A percentile compares a stretch with the other conserved stretches of the same genome.
Evolutionary conservation across 2,888 invertebrate genomes (phyloP).

Genomic region (Lasius fuliginosus): DNA sequence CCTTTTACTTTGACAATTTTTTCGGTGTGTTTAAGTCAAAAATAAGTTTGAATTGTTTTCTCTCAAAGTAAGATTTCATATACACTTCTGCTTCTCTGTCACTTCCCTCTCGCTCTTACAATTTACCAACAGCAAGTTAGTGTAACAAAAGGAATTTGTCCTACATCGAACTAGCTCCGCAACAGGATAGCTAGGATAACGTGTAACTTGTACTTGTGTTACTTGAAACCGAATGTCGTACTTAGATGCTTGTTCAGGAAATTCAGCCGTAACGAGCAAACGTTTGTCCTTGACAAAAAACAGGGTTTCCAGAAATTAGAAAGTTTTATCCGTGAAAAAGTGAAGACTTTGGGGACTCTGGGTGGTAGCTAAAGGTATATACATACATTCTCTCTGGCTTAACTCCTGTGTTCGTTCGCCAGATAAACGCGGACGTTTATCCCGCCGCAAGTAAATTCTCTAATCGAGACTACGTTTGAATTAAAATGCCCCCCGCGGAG

Average conservation of each 20-base stretch:
- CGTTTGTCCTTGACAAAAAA: slow-evolving; percentile 36
- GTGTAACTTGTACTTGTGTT: neutral
- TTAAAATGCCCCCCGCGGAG: slow-evolving; percentile 29
- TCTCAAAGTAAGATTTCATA: neutral
- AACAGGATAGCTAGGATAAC: neutral
- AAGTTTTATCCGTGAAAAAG: slow-evolving; percentile 33
- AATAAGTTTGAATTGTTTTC: neutral
- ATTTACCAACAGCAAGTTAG: neutral
- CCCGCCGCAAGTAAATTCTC: slow-evolving; percentile 25
- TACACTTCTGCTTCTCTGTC: neutral
- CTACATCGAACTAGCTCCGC: neutral
- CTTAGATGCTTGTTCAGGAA: slow-evolving; percentile 24
- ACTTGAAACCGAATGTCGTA: slow-evolving; percentile 39
- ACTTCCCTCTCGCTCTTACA: neutral
- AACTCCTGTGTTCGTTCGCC: slow-evolving; percentile 5
- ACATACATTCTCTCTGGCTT: neutral
- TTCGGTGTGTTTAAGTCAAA: neutral
- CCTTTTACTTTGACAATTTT: too few relatives aligned
- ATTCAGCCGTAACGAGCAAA: slow-evolving; percentile 44
- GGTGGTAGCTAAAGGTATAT: slow-evolving; percentile 6
- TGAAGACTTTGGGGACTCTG: slow-evolving; percentile 9
- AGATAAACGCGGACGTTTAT: slow-evolving; percentile 3
- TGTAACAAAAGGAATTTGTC: neutral
- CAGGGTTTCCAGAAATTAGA: slow-evolving; percentile 42
- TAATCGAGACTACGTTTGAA: slow-evolving; percentile 27